These are phyloP conservation scores for Mythimna vitellina DNA, from an alignment of 2,888 invertebrate species.

Conservation along the genomic window DNA sequence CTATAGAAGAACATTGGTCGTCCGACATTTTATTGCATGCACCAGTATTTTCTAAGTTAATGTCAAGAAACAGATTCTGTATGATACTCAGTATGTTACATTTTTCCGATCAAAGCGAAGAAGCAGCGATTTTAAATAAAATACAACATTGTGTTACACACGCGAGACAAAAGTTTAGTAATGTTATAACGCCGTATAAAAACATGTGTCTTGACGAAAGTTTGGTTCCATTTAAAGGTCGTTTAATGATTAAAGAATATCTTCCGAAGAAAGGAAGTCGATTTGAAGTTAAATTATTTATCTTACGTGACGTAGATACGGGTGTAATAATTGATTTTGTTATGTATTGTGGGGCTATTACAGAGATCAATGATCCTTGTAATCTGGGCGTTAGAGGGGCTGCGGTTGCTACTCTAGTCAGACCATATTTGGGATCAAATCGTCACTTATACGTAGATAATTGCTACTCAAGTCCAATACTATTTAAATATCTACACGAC, in stretches of 20 bases:
- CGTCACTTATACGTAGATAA: conserved; percentile 17
- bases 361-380: background rate
- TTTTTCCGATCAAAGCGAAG: conserved; percentile 24
- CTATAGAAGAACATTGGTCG: conserved; percentile 26
- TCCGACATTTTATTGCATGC: conserved; percentile 12
- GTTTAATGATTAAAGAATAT: conserved; percentile 25
- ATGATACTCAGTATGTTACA: conserved; percentile 23
- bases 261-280: conserved; percentile 33
- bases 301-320: conserved; percentile 31
- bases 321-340: conserved; percentile 18
- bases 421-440: conserved; percentile 8
- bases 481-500: conserved; percentile 12
- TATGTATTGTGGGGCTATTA: conserved; percentile 5
- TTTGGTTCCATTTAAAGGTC: background rate
- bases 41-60: conserved; percentile 16
- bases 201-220: no score
- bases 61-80: conserved; percentile 11
- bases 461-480: conserved; percentile 7
- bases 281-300: conserved; percentile 33
- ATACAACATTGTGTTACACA: conserved; percentile 5
- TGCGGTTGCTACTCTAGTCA: background rate
- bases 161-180: conserved; percentile 22
- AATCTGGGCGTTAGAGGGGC: conserved; percentile 21
- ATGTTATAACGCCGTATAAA: conserved; percentile 23
- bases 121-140: conserved; percentile 8